Evolutionary conservation across 2,888 invertebrate species (phyloP).

Genomic region (Eumerus sabulonum): DNA sequence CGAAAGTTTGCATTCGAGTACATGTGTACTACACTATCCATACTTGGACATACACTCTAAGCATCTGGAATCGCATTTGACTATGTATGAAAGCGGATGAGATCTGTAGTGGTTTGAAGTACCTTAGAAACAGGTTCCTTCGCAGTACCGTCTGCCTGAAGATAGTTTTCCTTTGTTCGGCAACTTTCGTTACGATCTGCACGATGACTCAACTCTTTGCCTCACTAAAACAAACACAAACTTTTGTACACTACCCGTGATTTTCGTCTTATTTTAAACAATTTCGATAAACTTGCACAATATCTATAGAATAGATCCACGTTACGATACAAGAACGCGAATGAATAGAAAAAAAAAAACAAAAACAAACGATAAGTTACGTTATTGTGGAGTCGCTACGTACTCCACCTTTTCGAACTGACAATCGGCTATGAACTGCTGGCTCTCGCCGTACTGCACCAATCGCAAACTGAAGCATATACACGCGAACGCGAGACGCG

Average conservation of each 20-base stretch:
- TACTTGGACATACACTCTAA: too few relatives aligned
- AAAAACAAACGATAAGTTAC: constrained; percentile 44
- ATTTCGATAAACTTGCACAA: constrained; percentile 5
- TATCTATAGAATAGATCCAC: constrained; percentile 3
- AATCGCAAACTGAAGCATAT: constrained; percentile 5
- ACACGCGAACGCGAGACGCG: neutral
- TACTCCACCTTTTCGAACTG: constrained; percentile 65
- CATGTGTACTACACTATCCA: too few relatives aligned
- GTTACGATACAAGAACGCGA: constrained; percentile 5
- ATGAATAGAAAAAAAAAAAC: too few relatives aligned
- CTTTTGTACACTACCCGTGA: constrained; percentile 5
- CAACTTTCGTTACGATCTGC: too few relatives aligned
- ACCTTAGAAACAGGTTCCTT: constrained; percentile 60
- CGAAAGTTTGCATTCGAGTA: too few relatives aligned
- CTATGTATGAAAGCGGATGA: neutral
- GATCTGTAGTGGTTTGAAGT: constrained; percentile 5
- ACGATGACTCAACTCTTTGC: constrained; percentile 27
- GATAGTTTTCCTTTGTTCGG: constrained; percentile 42
- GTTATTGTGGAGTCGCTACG: constrained; percentile 60
- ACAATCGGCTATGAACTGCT: constrained; percentile 61
- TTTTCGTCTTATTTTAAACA: constrained; percentile 22
- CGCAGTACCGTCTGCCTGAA: constrained; percentile 7
- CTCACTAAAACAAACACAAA: constrained; percentile 14
- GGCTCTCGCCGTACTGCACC: constrained; percentile 27
- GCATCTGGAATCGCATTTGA: too few relatives aligned